A percentile compares a stretch with the other conserved stretches of the same genome.
These are phyloP conservation scores for Zaprionus camerounensis DNA, from an alignment of 1,140 invertebrate genomes.

Conservation along the genomic window DNA sequence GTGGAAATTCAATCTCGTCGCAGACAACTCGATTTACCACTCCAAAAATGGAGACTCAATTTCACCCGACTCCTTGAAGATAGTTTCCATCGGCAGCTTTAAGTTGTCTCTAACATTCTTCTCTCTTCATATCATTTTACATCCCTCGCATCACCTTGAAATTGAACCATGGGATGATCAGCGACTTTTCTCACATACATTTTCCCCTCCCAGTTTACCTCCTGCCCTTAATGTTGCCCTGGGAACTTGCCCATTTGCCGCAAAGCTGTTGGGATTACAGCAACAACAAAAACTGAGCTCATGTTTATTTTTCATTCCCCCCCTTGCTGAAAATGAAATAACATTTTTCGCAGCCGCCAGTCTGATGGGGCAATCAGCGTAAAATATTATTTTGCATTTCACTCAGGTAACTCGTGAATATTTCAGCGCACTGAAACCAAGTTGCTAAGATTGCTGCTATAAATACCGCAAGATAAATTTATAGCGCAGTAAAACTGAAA, in stretches of 20 bases:
- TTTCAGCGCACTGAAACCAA: conserved; percentile 7
- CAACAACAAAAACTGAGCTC: background rate
- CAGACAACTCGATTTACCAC: conserved; percentile 18
- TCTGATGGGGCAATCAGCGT: conserved; percentile 73
- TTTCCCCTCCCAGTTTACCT: background rate
- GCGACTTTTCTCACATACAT: conserved; percentile 52
- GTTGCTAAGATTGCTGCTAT: background rate
- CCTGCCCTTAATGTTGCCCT: conserved; percentile 36
- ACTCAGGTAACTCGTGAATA: conserved; percentile 60
- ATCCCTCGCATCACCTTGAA: conserved; percentile 29
- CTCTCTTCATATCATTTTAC: background rate
- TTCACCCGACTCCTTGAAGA: background rate
- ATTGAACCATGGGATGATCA: conserved; percentile 47
- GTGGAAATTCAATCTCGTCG: conserved; percentile 46
- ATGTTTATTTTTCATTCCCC: conserved; percentile 3
- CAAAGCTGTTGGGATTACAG: conserved; percentile 21
- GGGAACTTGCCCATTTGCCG: conserved; percentile 48
- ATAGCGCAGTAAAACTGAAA: background rate
- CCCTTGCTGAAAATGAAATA: conserved; percentile 55
- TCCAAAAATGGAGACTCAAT: conserved; percentile 7
- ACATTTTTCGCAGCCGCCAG: conserved; percentile 57
- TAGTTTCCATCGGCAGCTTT: conserved; percentile 23
- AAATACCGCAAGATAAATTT: background rate
- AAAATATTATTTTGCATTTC: conserved; percentile 70
- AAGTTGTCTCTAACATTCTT: conserved; percentile 1